Evolutionary conservation across 2,797 vertebrate genomes (phyloP), one percentile per base, ranked within the genome.

Genomic region (Lepilemur septentrionalis): DNA sequence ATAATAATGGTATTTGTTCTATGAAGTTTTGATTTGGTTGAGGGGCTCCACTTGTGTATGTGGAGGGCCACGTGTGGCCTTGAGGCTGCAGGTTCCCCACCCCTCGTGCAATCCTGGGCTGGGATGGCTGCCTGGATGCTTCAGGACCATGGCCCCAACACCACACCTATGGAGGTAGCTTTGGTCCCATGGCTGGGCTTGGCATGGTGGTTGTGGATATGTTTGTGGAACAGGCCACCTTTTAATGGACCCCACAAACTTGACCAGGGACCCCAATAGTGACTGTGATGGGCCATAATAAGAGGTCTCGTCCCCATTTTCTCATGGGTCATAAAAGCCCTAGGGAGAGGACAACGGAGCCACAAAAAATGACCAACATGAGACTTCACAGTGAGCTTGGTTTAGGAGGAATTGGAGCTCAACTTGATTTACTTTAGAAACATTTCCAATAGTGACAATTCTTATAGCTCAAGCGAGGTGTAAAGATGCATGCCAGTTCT

Each of bases 371-470:
- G 55, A 75, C 65, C 41, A 52, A 15, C 35, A 30, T 65, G n/a
- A 35, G 55, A 69, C 4, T 46, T 84, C 6, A 65, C 14, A 38
- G 55, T 55, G 87, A 95, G 23, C 35, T 69, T 87, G 30, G 57
- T 85, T 70, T 70, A 63, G 28, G n/a, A 79, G 82, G 72, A 55
- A 69, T 15, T 65, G 38, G 50, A 93, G 22, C 14, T 59, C 2
- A 1, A 9, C n/a, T 41, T 91, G 70, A 48, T 94, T 92, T 61
- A 63, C 32, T 63, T 92, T 38, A 87, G 43, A 95, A 94, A 90
- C 50, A n/a, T 89, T 94, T 61, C 63, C 38, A 84, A 9, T 80
- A 69, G 85, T 78, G 73, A 83, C 43, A 61, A n/a, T 94, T 83
- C 50, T 87, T 75, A 50, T 3, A 38, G 70, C 28, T 83, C 35